Percentiles rank a stretch among this genome's conserved stretches.
Conservation (phyloP, 2,113 vertebrate species). For the Phaethornis superciliosus region DNA sequence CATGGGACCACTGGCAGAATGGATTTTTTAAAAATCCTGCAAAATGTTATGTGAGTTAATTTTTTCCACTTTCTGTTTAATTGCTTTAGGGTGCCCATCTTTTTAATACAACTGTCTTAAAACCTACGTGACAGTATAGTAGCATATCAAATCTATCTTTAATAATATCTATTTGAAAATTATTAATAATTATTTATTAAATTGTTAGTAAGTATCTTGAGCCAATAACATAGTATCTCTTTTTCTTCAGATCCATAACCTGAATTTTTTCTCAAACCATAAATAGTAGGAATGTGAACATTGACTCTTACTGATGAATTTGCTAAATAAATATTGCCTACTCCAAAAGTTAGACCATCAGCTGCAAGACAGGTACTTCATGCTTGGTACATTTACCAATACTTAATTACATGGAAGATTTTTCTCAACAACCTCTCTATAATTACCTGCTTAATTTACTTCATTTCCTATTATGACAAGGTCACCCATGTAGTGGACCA, state of each 20-base stretch:
- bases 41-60: not conserved
- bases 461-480: not conserved
- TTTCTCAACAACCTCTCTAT: not conserved
- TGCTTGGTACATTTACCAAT: not conserved
- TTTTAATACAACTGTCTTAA: not conserved
- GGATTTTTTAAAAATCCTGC: not conserved
- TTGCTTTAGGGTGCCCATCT: not conserved
- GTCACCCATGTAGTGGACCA: not conserved
- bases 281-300: not conserved
- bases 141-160: not conserved
- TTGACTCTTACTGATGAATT: not conserved
- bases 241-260: not conserved
- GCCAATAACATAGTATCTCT: not conserved
- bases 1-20: not conserved
- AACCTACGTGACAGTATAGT: not conserved
- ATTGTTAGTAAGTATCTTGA: not conserved
- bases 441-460: not conserved
- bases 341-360: not conserved
- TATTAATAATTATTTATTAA: not conserved
- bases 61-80: not conserved
- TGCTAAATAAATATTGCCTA: not conserved
- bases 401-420: not conserved
- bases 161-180: not conserved
- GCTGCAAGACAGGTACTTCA: not conserved
- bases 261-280: not conserved